These are phyloP conservation scores for Ylistrum balloti DNA, from an alignment of 1,140 invertebrate species.

Conservation along the genomic window DNA sequence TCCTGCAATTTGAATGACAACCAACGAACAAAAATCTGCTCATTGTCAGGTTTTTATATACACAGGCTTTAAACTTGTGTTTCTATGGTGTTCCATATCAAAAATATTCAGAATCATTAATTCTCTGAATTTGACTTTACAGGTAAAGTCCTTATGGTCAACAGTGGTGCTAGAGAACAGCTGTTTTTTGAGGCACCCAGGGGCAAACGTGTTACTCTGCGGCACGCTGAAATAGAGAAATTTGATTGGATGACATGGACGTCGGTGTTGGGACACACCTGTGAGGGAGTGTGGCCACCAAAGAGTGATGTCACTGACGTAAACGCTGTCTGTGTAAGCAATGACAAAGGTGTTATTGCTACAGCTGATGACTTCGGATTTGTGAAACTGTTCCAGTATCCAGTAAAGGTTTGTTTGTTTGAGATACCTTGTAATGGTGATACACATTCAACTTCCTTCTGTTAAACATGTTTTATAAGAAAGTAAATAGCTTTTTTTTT, in stretches of 20 bases:
- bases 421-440: too few relatives aligned
- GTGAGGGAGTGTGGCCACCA: conserved; percentile 82
- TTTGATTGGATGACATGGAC: conserved; percentile 81
- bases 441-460: too few relatives aligned
- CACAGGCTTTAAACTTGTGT: too few relatives aligned
- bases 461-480: too few relatives aligned
- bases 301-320: conserved; percentile 83
- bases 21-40: too few relatives aligned
- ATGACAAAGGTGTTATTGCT: conserved; percentile 77
- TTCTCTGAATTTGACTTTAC: not conserved
- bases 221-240: conserved; percentile 80
- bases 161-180: conserved; percentile 82
- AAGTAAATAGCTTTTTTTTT: too few relatives aligned
- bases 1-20: too few relatives aligned
- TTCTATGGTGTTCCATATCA: too few relatives aligned
- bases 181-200: conserved; percentile 82
- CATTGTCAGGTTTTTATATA: too few relatives aligned
- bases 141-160: conserved; percentile 82
- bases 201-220: conserved; percentile 79
- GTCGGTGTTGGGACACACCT: conserved; percentile 79
- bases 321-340: conserved; percentile 78
- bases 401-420: conserved; percentile 74
- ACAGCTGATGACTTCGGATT: conserved; percentile 83
- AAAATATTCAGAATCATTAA: too few relatives aligned
- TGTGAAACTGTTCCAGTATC: conserved; percentile 82